Evolutionary conservation across 2,113 vertebrate genomes (phyloP), one percentile per base, ranked within the genome.

Genomic region (Thamnaconus septentrionalis): DNA sequence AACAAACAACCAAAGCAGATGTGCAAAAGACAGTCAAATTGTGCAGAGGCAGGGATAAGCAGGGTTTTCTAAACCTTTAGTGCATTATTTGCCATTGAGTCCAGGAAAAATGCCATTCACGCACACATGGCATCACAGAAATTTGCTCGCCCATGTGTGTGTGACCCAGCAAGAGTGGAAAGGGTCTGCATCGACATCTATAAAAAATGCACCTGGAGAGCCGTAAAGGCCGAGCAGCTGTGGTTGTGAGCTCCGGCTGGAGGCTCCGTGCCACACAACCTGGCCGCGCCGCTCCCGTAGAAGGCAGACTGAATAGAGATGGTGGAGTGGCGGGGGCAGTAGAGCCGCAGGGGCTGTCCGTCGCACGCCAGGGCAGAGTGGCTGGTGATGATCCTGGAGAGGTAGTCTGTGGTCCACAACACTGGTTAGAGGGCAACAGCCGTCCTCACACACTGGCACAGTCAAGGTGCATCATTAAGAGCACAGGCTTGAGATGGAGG

Each of bases 301-400:
- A 95, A 94, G 5, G 96, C 96, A 3, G 95, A 91, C 78, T 94
- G 95, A 57, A 99, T 70, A 45, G 95, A 95, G 86, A 99, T 94
- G 56, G 95, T 95, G 45, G 96, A 96, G 87, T 96, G 95, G 42
- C 95, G 92, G 11, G 96, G 96, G 64, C 96, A 99, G 82, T 92
- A 92, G 51, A 99, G 95, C 10, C 79, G 90, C 87, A 98, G 78
- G 18, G 78, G 89, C 51, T 94, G 92, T 48, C 97, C 96, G 1
- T 98, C 96, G 43, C 94, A 96, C 57, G 94, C 97, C 39, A 90
- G 92, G 44, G 90, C 93, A 0, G 94, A 96, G 73, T 97, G 97
- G 82, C 95, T 96, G 77, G 91, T 94, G 82, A 98, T 93, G 79
- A 98, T 95, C 86, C 94, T 94, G 73, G 92, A 94, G 81, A 98